Evolutionary conservation across 2,797 vertebrate species (phyloP), one percentile per base, ranked within the genome.

Genomic region (Dryobates pubescens): DNA sequence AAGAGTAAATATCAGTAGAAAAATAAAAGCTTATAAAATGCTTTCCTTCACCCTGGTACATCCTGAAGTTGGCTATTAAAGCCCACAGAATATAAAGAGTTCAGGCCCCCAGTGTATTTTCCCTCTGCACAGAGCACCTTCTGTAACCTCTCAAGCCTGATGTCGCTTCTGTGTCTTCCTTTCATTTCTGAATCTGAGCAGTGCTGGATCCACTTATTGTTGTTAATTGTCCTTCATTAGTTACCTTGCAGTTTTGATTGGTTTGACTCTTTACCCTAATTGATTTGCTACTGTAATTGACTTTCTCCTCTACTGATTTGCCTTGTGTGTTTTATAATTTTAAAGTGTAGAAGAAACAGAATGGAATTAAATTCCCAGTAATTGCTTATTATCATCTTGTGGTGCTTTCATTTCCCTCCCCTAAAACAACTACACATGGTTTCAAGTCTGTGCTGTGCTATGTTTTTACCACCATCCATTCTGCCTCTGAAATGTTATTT

Each of bases 151-250:
- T 63, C 61, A 29, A 82, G 69, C 49, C 57, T 71, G 30, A 30
- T 65, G 83, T 56, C 68, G 62, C 36, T 88, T 56, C 43, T 84
- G 72, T 53, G 61, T 58, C 80, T 92, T 74, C 77, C 47, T 58
- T 84, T 93, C 34, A 51, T 58, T 68, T 88, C n/a, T 89, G 80
- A 67, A 92, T 73, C 45, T n/a, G 22, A 61, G 54, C 71, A 88
- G 57, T 3, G 3, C 49, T 90, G 74, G 73, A 95, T 91, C 61
- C 64, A 79, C 71, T 92, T 91, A 59, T 70, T 93, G 82, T 90
- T 92, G 80, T 58, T 96, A 96, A 96, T 94, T 96, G 96, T 93
- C 95, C 89, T 95, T 96, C 92, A 92, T 94, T 95, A 95, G 92
- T 86, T 96, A 92, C 95, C 91, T 91, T 94, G 86, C 95, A 92